Conservation (phyloP, 2,888 invertebrate genomes). For the Melanotus villosus region DNA sequence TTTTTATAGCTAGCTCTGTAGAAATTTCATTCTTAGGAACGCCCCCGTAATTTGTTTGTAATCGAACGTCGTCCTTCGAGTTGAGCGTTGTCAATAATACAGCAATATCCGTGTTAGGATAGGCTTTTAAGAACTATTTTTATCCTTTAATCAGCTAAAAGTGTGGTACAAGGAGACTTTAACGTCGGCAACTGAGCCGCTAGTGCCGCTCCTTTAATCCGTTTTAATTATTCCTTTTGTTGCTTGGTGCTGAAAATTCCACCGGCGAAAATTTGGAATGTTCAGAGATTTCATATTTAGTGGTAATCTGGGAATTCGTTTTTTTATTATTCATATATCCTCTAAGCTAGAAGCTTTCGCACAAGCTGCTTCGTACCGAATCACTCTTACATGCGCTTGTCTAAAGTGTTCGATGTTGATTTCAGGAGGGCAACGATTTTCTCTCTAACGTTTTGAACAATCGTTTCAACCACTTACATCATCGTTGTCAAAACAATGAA, state of each 20-base stretch:
- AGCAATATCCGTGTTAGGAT: not conserved
- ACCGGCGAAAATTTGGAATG: not conserved
- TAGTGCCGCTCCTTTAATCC: not conserved
- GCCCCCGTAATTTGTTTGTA: too few relatives aligned
- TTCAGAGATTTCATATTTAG: not conserved
- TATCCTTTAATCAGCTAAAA: conserved; percentile 5
- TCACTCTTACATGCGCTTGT: too few relatives aligned
- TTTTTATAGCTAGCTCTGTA: too few relatives aligned
- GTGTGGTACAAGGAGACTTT: not conserved
- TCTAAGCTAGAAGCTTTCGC: not conserved
- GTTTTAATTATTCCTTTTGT: conserved; percentile 4
- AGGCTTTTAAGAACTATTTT: conserved; percentile 6
- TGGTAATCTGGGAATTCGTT: not conserved
- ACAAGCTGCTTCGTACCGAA: not conserved
- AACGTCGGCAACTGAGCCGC: not conserved
- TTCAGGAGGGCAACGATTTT: not conserved
- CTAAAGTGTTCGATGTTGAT: conserved; percentile 14
- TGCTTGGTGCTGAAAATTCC: not conserved
- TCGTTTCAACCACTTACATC: conserved; percentile 2
- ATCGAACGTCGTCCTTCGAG: too few relatives aligned
- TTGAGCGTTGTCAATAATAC: not conserved
- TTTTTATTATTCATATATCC: conserved; percentile 19
- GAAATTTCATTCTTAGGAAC: too few relatives aligned
- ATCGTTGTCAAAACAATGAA: conserved; percentile 17
- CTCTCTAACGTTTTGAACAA: not conserved